phyloP scores from a whole-genome alignment of 2,113 vertebrate species.

The Progne subis region DNA sequence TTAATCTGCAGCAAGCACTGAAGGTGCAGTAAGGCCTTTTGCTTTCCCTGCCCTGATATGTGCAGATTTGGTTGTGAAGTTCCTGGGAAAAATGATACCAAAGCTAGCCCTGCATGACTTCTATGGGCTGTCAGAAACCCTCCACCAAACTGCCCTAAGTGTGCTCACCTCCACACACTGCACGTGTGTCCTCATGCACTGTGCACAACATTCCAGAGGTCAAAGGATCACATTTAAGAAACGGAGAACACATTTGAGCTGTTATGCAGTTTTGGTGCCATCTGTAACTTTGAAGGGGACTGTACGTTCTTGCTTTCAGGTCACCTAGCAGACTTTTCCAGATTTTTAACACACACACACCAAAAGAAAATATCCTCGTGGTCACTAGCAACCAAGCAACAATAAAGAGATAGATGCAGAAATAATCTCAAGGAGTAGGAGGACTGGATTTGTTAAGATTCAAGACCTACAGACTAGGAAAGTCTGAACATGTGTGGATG shows the following conservation, averaged over 20 bases:
- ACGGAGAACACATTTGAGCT: neutral
- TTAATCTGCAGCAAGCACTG: neutral
- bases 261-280: neutral
- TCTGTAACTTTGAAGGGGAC: neutral
- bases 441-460: neutral
- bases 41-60: neutral
- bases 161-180: neutral
- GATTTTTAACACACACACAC: neutral
- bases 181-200: accelerated
- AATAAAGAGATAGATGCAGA: neutral
- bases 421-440: neutral
- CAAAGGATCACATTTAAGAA: neutral
- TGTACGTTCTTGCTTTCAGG: neutral
- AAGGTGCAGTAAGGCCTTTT: neutral
- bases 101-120: neutral
- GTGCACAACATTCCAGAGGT: neutral
- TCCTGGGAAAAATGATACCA: neutral
- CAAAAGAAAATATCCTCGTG: neutral
- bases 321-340: neutral
- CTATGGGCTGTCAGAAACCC: neutral
- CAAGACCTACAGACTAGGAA: neutral
- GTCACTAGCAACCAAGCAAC: neutral
- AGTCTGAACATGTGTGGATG: neutral
- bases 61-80: neutral
- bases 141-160: neutral